Evolutionary conservation across 1,140 invertebrate genomes (phyloP).

Genomic region (Pseudomyrmex pallidus): DNA sequence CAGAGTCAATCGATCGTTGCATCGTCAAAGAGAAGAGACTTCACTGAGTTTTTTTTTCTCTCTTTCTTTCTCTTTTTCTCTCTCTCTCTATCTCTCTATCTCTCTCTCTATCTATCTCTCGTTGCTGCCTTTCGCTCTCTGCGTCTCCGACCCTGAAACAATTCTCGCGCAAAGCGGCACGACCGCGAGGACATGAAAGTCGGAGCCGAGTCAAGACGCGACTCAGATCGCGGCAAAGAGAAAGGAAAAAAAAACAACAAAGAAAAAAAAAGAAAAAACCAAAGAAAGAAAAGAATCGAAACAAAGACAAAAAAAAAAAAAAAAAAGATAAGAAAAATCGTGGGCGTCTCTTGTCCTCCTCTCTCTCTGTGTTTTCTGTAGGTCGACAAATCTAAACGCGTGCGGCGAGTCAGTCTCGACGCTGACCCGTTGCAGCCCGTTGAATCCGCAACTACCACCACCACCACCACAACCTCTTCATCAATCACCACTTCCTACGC

Average conservation of each 20-base stretch:
- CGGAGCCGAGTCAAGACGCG: neutral
- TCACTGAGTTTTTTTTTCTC: conserved; percentile 18
- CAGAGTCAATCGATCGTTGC: conserved; percentile 41
- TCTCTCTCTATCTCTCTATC: conserved; percentile 38
- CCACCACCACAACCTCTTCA: conserved; percentile 85
- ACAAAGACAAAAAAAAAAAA: conserved; percentile 57
- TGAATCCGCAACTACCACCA: conserved; percentile 85
- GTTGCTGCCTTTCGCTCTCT: neutral
- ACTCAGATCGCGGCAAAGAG: conserved; percentile 6
- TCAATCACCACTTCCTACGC: conserved; percentile 86
- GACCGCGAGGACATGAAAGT: conserved; percentile 31
- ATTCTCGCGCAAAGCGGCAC: conserved; percentile 35
- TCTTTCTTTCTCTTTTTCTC: conserved; percentile 29
- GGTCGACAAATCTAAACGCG: conserved; percentile 86
- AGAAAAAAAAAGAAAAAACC: no score
- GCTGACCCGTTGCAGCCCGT: conserved; percentile 86
- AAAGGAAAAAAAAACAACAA: no score
- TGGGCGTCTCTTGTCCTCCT: conserved; percentile 82
- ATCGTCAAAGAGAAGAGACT: conserved; percentile 18
- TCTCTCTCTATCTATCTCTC: conserved; percentile 19
- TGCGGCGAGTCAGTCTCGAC: conserved; percentile 86
- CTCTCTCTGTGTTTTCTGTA: conserved; percentile 84
- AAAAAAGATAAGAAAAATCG: conserved; percentile 62
- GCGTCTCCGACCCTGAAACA: conserved; percentile 32
- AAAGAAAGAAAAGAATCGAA: conserved; percentile 3